Conservation (phyloP, 2,888 invertebrate genomes). For the Gryllus longicercus region DNA sequence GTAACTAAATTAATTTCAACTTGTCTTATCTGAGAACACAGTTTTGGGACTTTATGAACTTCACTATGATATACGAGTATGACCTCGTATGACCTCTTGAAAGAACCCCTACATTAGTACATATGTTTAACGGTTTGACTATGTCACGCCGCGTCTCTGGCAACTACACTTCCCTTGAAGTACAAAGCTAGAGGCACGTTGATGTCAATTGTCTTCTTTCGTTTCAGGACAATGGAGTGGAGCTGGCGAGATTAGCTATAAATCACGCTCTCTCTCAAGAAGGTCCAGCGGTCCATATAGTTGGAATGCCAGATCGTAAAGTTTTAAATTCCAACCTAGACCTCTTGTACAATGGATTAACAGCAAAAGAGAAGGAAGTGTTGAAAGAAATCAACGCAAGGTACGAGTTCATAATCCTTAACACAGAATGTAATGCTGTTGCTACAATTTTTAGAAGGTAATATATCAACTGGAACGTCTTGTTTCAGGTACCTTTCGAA, state of each 20-base stretch:
- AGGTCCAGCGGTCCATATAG: constrained; percentile 46
- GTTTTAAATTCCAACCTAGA: constrained; percentile 63
- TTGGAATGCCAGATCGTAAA: constrained; percentile 69
- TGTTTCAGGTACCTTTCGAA: constrained; percentile 20
- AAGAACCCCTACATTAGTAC: too few relatives aligned
- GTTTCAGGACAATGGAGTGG: constrained; percentile 55
- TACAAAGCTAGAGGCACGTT: too few relatives aligned
- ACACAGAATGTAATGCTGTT: too few relatives aligned
- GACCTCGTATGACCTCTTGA: too few relatives aligned
- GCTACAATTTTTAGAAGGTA: too few relatives aligned
- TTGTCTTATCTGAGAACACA: too few relatives aligned
- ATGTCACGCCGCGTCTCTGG: too few relatives aligned
- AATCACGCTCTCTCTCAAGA: constrained; percentile 64
- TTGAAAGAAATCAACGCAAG: constrained; percentile 60
- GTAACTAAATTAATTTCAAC: too few relatives aligned
- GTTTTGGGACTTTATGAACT: too few relatives aligned
- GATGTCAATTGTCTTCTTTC: constrained; percentile 30
- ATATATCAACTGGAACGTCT: background rate
- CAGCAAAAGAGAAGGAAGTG: constrained; percentile 60
- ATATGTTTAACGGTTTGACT: too few relatives aligned
- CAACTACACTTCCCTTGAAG: too few relatives aligned
- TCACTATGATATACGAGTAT: too few relatives aligned
- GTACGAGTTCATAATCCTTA: constrained; percentile 47
- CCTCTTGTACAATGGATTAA: constrained; percentile 61
- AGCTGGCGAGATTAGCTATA: constrained; percentile 69